A percentile compares a stretch with the other conserved stretches of the same genome.
Conservation (phyloP, 2,888 invertebrate genomes). For the Pristionchus mayeri region DNA sequence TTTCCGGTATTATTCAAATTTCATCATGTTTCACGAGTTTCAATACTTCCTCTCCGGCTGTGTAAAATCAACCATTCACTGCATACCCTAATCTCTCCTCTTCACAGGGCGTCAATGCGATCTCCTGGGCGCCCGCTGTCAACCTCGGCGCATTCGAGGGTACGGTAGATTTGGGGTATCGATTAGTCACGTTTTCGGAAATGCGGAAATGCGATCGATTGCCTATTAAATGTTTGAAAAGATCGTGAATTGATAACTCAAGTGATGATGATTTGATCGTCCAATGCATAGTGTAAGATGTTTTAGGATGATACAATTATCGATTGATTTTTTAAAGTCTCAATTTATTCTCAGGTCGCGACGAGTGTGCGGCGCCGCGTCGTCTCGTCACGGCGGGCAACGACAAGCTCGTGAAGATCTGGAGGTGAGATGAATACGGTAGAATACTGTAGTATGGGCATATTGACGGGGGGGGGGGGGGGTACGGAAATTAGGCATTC, state of each 20-base stretch:
- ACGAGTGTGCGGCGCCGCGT: slow-evolving; percentile 50
- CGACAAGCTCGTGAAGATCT: slow-evolving; percentile 95
- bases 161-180: background rate
- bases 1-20: background rate
- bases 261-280: background rate
- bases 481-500: too few species aligned
- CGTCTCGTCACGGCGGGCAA: slow-evolving; percentile 96
- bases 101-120: slow-evolving; percentile 75
- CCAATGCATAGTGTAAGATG: too few species aligned
- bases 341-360: slow-evolving; percentile 40
- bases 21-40: too few species aligned
- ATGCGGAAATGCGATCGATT: too few species aligned
- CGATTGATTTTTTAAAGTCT: too few species aligned
- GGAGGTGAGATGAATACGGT: slow-evolving; percentile 79
- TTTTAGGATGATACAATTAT: too few species aligned
- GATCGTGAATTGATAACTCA: background rate
- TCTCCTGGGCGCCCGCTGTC: slow-evolving; percentile 74
- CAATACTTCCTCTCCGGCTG: too few species aligned
- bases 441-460: background rate
- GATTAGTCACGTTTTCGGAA: too few species aligned
- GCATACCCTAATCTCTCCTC: background rate
- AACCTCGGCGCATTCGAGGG: slow-evolving; percentile 50
- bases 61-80: too few species aligned
- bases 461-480: too few species aligned
- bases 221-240: background rate